Conservation (phyloP, 2,797 vertebrate species). For the Esox masquinongy region DNA sequence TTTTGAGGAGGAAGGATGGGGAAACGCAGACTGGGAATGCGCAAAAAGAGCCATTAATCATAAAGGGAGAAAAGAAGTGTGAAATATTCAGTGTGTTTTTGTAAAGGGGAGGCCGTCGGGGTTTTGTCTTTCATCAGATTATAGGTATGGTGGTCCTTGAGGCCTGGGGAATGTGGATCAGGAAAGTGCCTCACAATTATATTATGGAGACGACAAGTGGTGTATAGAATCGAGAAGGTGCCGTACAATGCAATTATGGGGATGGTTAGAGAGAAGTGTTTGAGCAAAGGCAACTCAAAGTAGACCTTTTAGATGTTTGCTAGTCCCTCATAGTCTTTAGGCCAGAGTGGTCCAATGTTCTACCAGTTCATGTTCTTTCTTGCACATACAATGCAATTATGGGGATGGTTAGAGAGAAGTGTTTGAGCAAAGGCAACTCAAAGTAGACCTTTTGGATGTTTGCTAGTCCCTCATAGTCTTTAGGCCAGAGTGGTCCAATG, state of each 20-base stretch:
- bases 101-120: neutral
- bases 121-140: neutral
- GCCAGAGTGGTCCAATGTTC: neutral
- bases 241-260: too few species aligned
- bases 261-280: neutral
- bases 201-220: neutral
- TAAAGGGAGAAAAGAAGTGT: neutral
- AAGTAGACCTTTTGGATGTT: neutral
- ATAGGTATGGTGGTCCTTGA: neutral
- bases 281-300: neutral
- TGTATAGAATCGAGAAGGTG: too few species aligned
- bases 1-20: neutral
- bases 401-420: neutral
- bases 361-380: neutral
- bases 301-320: neutral
- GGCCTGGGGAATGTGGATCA: neutral
- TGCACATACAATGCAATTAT: too few species aligned
- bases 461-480: neutral
- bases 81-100: neutral
- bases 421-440: neutral
- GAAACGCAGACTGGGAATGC: neutral
- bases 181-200: neutral
- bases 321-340: neutral
- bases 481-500: neutral
- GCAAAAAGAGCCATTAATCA: conserved; percentile 8